Evolutionary conservation across 2,113 vertebrate species (phyloP).

Genomic region (Elephantulus edwardii): DNA sequence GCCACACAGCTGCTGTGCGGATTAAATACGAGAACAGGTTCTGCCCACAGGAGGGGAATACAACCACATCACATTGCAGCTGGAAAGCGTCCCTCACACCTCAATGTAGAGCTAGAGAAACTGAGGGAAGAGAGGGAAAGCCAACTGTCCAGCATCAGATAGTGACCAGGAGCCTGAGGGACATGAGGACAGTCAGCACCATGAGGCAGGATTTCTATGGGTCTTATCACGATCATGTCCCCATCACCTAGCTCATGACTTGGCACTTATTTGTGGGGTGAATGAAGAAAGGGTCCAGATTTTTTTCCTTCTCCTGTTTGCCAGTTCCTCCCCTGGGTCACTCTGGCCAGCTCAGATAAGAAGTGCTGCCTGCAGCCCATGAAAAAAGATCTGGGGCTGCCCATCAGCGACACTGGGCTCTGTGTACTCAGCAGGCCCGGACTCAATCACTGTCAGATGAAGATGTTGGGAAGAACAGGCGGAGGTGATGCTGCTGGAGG

Average conservation of each 20-base stretch:
- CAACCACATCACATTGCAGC: too few relatives aligned
- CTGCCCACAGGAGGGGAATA: too few relatives aligned
- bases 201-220: fast-evolving
- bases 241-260: neutral
- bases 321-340: neutral
- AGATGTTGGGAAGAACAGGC: too few relatives aligned
- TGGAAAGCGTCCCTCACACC: neutral
- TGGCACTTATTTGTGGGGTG: neutral
- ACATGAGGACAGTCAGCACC: fast-evolving
- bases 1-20: neutral
- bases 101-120: neutral
- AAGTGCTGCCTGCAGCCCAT: too few relatives aligned
- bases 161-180: neutral
- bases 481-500: fast-evolving
- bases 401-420: too few relatives aligned
- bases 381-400: too few relatives aligned
- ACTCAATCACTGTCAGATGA: too few relatives aligned
- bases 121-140: neutral
- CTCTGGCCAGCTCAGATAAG: too few relatives aligned
- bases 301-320: neutral
- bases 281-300: neutral
- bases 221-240: neutral
- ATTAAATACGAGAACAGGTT: fast-evolving
- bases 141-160: neutral
- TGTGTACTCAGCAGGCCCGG: neutral